Base-by-base conservation (phyloP, 2,113 vertebrate genomes). In the Rhinoderma darwinii region DNA sequence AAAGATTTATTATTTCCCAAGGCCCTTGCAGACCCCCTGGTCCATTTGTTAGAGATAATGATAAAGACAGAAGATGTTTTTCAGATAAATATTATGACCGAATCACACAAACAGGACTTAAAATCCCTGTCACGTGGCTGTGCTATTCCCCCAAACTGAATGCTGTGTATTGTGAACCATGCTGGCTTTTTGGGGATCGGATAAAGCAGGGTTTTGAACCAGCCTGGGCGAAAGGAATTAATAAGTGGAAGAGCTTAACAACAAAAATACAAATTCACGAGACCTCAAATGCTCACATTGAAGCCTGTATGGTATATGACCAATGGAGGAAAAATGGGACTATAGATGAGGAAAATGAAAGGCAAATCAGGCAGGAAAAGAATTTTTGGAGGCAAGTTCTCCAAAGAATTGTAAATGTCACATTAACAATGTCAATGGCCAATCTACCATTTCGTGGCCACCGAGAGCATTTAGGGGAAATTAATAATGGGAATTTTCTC, bases 311-410 rank as follows among this genome's bases (percentile, higher is more conserved):
- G n/a, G n/a, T n/a, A n/a, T n/a, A n/a, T n/a, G n/a, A n/a, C n/a
- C n/a, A n/a, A n/a, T n/a, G n/a, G n/a, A n/a, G n/a, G n/a, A n/a
- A n/a, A n/a, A n/a, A n/a, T n/a, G n/a, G n/a, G n/a, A n/a, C n/a
- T n/a, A n/a, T n/a, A n/a, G n/a, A n/a, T n/a, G n/a, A n/a, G n/a
- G n/a, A n/a, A n/a, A n/a, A n/a, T n/a, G n/a, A n/a, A n/a, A n/a
- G n/a, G n/a, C n/a, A n/a, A n/a, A n/a, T n/a, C n/a, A n/a, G n/a
- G n/a, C n/a, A n/a, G n/a, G n/a, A 74, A 74, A 74, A 74, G 37
- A 74, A 74, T 14, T 35, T 74, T 39, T 74, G 72, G 72, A 74
- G 72, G 37, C 72, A 74, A 74, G 72, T 74, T 39, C 35, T 74
- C 4, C 30, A 20, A 2, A 74, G 72, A 41, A 41, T 74, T 41